Percentiles rank a stretch among this genome's conserved stretches.
phyloP scores from a whole-genome alignment of 2,113 vertebrate genomes.

The Heptranchias perlo region DNA sequence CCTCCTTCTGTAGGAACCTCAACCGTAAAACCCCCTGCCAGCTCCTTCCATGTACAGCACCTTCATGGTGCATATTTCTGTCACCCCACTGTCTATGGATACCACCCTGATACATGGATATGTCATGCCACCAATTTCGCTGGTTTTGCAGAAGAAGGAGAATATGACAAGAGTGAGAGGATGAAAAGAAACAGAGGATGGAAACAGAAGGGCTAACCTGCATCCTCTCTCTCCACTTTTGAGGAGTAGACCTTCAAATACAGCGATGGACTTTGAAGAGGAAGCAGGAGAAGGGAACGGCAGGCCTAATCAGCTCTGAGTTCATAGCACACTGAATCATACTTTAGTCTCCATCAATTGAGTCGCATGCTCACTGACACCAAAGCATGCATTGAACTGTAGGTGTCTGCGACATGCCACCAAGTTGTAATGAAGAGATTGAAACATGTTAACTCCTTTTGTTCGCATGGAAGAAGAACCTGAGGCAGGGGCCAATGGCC shows the following conservation, averaged over 20 bases:
- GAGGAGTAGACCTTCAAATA: background rate
- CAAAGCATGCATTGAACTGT: background rate
- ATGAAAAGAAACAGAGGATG: background rate
- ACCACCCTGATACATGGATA: background rate
- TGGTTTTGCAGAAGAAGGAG: background rate
- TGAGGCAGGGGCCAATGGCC: background rate
- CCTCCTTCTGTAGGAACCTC: background rate
- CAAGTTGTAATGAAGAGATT: background rate
- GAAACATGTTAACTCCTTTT: background rate
- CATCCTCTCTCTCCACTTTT: background rate
- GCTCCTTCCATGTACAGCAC: background rate
- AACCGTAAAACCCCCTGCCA: background rate
- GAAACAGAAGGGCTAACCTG: background rate
- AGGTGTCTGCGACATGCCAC: background rate
- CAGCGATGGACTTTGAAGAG: background rate
- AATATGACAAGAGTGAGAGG: background rate
- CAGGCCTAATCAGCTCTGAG: background rate
- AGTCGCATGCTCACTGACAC: background rate
- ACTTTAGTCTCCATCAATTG: background rate
- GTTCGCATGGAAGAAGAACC: background rate
- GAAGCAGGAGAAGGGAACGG: background rate
- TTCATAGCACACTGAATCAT: background rate
- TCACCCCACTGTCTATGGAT: background rate
- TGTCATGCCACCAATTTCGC: background rate
- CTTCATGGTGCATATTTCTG: background rate